Evolutionary conservation across 2,888 invertebrate species (phyloP).

Genomic region (Prosopocoilus inquinatus): DNA sequence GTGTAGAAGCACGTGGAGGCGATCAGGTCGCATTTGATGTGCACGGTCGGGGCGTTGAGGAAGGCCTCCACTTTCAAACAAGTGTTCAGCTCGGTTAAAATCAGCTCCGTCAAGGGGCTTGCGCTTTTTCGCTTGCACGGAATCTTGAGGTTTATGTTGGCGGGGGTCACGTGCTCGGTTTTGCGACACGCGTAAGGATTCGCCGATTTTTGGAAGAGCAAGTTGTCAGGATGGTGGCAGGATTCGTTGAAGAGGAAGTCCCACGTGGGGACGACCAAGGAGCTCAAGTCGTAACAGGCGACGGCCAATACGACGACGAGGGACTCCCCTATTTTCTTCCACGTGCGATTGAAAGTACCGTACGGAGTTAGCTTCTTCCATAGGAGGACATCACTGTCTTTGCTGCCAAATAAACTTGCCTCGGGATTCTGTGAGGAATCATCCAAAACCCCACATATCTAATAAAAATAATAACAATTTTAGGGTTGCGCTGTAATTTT

Average conservation of each 20-base stretch:
- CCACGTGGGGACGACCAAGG: slow-evolving; percentile 26
- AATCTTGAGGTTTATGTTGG: slow-evolving; percentile 21
- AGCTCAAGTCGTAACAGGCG: slow-evolving; percentile 22
- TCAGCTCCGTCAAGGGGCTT: slow-evolving; percentile 27
- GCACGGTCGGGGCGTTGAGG: slow-evolving; percentile 20
- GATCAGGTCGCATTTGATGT: slow-evolving; percentile 8
- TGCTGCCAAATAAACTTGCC: slow-evolving; percentile 20
- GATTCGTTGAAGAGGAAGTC: slow-evolving; percentile 15
- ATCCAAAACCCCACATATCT: slow-evolving; percentile 23
- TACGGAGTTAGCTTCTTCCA: slow-evolving; percentile 9
- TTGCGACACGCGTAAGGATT: not conserved
- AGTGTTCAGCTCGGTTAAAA: slow-evolving; percentile 24
- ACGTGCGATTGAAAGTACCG: too few relatives aligned
- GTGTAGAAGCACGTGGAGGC: slow-evolving; percentile 15
- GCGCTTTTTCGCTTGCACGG: slow-evolving; percentile 7
- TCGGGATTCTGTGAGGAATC: not conserved
- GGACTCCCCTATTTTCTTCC: too few relatives aligned
- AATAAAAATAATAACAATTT: slow-evolving; percentile 1
- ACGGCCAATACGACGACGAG: slow-evolving; percentile 22
- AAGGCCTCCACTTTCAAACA: slow-evolving; percentile 30
- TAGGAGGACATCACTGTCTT: slow-evolving; percentile 18
- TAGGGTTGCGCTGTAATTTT: too few relatives aligned
- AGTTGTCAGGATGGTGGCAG: slow-evolving; percentile 24
- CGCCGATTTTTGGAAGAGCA: slow-evolving; percentile 14
- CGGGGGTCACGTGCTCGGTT: slow-evolving; percentile 10